Percentiles rank a stretch among this genome's conserved stretches.
Evolutionary conservation across 2,113 vertebrate genomes (phyloP).

Genomic region (Reinhardtius hippoglossoides): DNA sequence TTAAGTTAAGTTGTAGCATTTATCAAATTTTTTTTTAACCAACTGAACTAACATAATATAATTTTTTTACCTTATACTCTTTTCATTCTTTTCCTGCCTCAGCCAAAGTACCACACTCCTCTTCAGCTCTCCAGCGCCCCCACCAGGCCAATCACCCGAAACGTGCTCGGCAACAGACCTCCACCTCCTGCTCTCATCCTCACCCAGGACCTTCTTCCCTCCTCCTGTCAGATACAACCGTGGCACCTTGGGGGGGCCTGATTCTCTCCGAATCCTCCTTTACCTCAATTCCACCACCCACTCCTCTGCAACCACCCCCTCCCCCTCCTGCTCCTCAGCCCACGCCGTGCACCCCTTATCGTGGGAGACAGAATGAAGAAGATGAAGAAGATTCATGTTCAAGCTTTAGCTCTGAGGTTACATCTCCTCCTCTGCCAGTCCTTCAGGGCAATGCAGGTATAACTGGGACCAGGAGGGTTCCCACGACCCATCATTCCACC

Average conservation of each 20-base stretch:
- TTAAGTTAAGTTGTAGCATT: too few species aligned
- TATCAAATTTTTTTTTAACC: neutral
- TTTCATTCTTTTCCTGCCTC: neutral
- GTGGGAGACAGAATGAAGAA: conserved; percentile 6
- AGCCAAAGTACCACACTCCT: neutral
- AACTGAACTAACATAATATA: too few species aligned
- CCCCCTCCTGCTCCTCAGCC: conserved; percentile 35
- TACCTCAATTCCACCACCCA: conserved; percentile 55
- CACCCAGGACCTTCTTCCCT: conserved; percentile 42
- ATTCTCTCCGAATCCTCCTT: conserved; percentile 81
- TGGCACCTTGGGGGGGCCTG: conserved; percentile 82
- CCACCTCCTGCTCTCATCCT: conserved; percentile 35
- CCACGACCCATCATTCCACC: too few species aligned
- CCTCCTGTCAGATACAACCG: conserved; percentile 57
- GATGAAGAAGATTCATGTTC: conserved; percentile 27
- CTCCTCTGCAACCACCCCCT: conserved; percentile 38
- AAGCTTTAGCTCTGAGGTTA: conserved; percentile 39
- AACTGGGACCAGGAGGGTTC: neutral
- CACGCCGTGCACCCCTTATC: conserved; percentile 24
- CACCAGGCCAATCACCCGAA: conserved; percentile 47
- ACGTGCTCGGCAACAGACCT: conserved; percentile 18
- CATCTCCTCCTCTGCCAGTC: conserved; percentile 18
- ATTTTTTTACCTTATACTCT: too few species aligned
- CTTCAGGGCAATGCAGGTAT: conserved; percentile 45
- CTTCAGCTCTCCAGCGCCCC: conserved; percentile 31